These are phyloP conservation scores for Acipenser ruthenus DNA, from an alignment of 2,797 vertebrate species.

Conservation along the genomic window DNA sequence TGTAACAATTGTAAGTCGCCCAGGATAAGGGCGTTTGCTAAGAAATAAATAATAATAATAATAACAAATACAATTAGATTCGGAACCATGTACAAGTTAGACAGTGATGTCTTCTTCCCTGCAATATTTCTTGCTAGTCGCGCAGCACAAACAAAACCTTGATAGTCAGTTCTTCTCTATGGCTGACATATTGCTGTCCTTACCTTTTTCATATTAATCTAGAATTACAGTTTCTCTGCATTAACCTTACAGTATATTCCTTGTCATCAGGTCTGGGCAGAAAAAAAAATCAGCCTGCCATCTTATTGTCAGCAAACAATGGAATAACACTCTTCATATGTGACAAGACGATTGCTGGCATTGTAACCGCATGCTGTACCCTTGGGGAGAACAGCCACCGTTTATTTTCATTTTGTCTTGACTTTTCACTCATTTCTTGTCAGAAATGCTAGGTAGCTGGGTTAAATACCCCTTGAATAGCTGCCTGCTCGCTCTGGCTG, in stretches of 20 bases:
- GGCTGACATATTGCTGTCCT: neutral
- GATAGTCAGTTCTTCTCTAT: neutral
- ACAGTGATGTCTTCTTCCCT: too few species aligned
- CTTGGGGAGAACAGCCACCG: neutral
- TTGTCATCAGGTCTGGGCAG: neutral
- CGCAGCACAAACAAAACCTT: neutral
- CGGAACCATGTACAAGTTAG: too few species aligned
- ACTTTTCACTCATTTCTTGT: slow-evolving; percentile 2
- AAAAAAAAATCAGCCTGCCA: neutral
- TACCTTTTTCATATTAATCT: neutral
- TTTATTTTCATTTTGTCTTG: neutral
- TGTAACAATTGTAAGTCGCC: too few species aligned
- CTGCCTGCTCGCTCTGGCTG: neutral
- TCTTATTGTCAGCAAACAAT: slow-evolving; percentile 1
- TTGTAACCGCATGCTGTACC: neutral
- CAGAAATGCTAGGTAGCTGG: neutral
- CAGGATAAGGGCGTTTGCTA: too few species aligned
- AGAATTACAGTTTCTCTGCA: neutral
- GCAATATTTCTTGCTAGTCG: too few species aligned
- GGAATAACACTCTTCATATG: neutral
- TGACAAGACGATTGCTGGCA: neutral
- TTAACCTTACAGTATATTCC: neutral
- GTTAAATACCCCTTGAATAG: neutral
- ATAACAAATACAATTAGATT: too few species aligned
- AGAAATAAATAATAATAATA: too few species aligned